Evolutionary conservation across 2,888 invertebrate genomes (phyloP), one percentile per base, ranked within the genome.

Genomic region (Trichogramma evanescens): DNA sequence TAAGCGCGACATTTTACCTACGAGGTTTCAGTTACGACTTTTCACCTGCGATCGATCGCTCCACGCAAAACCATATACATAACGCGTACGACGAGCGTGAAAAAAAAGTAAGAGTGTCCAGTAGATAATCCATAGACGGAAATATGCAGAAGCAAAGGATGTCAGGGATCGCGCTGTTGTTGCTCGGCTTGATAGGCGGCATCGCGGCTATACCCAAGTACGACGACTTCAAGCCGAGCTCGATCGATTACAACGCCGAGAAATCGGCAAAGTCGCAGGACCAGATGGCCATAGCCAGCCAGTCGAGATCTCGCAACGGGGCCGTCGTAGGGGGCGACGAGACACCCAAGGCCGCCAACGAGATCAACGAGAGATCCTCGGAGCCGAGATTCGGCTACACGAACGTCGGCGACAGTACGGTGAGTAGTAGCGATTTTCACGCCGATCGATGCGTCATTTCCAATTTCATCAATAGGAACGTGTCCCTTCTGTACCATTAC

Each of bases 171-270:
- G 13, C 13, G 13, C 13, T 69, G 42, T 50, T 70, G 45, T 13
- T 62, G n/a, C 56, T 64, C 9, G 56, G 53, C 4, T 59, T 63
- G 41, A 59, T 69, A 5, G 61, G 13, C 13, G 2, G 13, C 13
- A 13, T 13, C 13, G 2, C 13, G 13, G 13, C 13, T 54, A 64
- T 66, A 54, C 77, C 77, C 6, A 77, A 77, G 59, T 77, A 70
- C 59, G 73, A 75, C 43, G 66, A 69, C 40, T 82, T 82, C 59
- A 73, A 80, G 52, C 82, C 82, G 5, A 81, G 80, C 65, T 72
- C 75, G 3, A 68, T 71, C 55, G 70, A 72, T 54, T 77, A 74
- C 13, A 13, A 13, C 39, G 49, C 70, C 65, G 72, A 74, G 10
- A 76, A 75, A 58, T 58, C 66, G 4, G 67, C 61, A 4, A 74